Evolutionary conservation across 2,888 invertebrate species (phyloP), one percentile per base, ranked within the genome.

Genomic region (Ennomos quercinarius): DNA sequence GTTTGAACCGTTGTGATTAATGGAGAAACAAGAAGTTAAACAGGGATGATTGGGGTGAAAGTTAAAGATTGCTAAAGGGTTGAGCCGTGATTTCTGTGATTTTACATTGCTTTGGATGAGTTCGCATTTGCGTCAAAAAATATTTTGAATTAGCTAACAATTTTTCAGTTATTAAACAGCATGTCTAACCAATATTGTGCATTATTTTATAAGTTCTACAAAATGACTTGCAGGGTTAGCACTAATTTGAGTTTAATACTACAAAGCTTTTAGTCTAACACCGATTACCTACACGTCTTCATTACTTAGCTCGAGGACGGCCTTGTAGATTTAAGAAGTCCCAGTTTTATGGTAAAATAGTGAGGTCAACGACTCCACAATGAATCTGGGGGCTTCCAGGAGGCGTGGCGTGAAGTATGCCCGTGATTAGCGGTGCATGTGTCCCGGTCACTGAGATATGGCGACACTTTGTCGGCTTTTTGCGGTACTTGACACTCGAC

Each of bases 401-500:
- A 48, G 69, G 65, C 63, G 69, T 60, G 62, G 34, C 11, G 63
- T 67, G 68, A 73, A 66, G 64, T 66, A 66, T 72, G 36, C 53
- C 57, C 35, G 63, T 59, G 67, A 73, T 74, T 73, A 73, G 67
- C 46, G 43, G 56, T 36, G 35, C 50, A 9, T 53, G 70, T 73
- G 74, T 57, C 59, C 58, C 61, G 70, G 74, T 65, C 71, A 70
- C 63, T 72, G 75, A 75, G 63, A 66, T 72, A 76, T 74, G 41
- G 58, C 58, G 43, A 40, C 55, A 48, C 49, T 64, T 61, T 48
- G 58, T 43, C 36, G 40, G 38, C 50, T 68, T 64, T 62, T 68
- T 66, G 58, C 51, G 35, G 48, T 47, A 42, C 42, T 51, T 35
- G 35, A 50, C 50, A 35, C 38, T 42, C 35, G 55, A 43, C 50